These are phyloP conservation scores for Netta rufina DNA, from an alignment of 2,797 vertebrate species.

Conservation along the genomic window DNA sequence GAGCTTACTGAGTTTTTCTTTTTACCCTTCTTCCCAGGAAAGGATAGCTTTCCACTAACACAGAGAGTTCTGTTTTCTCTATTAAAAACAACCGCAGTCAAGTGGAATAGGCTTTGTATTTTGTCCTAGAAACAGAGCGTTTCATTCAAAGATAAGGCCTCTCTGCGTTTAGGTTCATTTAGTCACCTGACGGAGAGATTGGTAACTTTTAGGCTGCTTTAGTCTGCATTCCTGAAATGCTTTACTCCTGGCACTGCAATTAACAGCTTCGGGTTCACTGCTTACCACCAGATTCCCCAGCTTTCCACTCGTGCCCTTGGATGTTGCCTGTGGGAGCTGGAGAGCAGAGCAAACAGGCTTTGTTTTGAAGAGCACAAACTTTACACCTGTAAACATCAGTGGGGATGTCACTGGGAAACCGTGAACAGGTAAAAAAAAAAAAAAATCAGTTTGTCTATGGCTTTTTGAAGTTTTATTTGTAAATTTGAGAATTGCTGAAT, in stretches of 20 bases:
- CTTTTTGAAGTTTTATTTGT: neutral
- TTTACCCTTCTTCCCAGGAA: slow-evolving; percentile 29
- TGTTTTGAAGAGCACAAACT: neutral
- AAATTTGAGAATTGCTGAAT: neutral
- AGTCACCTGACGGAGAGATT: slow-evolving; percentile 75
- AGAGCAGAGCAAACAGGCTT: neutral
- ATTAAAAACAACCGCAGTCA: slow-evolving; percentile 54
- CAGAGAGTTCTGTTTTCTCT: slow-evolving; percentile 70
- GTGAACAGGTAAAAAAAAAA: slow-evolving; percentile 67
- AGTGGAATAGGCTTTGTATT: slow-evolving; percentile 66
- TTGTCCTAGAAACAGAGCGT: slow-evolving; percentile 58
- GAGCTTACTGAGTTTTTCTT: neutral
- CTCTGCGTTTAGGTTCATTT: slow-evolving; percentile 21
- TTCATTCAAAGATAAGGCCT: slow-evolving; percentile 69
- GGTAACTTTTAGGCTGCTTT: slow-evolving; percentile 72
- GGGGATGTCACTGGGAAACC: neutral
- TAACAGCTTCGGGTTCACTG: slow-evolving; percentile 83
- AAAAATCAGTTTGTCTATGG: neutral
- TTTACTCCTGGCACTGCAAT: slow-evolving; percentile 77
- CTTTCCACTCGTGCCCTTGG: slow-evolving; percentile 17
- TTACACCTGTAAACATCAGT: neutral
- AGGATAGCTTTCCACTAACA: slow-evolving; percentile 78
- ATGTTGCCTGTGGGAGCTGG: neutral
- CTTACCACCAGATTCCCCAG: slow-evolving; percentile 75
- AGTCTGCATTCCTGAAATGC: slow-evolving; percentile 89